phyloP scores from a whole-genome alignment of 2,888 invertebrate species.

The Andrena haemorrhoa region DNA sequence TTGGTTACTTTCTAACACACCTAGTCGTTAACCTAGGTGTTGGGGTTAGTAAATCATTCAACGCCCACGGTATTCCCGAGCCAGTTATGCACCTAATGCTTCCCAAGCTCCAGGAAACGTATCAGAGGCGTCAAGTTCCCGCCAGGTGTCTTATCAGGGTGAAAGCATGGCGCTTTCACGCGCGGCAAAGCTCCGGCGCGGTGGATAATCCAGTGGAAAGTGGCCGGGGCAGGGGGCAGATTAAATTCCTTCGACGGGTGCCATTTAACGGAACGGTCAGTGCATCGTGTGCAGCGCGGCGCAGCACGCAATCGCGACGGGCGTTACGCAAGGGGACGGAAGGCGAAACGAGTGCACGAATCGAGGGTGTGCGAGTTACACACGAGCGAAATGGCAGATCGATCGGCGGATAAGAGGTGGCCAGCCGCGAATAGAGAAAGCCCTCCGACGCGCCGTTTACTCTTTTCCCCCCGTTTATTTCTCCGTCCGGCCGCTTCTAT shows the following conservation, averaged over 20 bases:
- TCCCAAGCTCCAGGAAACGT: too few relatives aligned
- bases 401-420: slow-evolving; percentile 59
- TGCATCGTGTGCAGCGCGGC: slow-evolving; percentile 29
- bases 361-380: slow-evolving; percentile 63
- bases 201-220: neutral
- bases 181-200: neutral
- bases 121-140: too few relatives aligned
- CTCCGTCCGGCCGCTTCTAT: slow-evolving; percentile 8
- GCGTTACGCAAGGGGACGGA: slow-evolving; percentile 66
- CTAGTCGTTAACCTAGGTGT: too few relatives aligned
- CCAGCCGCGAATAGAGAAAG: slow-evolving; percentile 58
- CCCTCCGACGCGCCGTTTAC: slow-evolving; percentile 21
- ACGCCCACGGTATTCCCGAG: too few relatives aligned
- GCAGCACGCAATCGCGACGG: slow-evolving; percentile 51
- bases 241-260: slow-evolving; percentile 33
- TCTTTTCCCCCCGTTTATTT: slow-evolving; percentile 7
- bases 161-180: neutral
- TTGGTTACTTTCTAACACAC: too few relatives aligned
- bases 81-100: too few relatives aligned
- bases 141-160: neutral
- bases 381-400: slow-evolving; percentile 65
- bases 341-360: slow-evolving; percentile 68
- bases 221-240: neutral
- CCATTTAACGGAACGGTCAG: slow-evolving; percentile 29
- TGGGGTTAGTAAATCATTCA: too few relatives aligned